Evolutionary conservation across 2,888 invertebrate genomes (phyloP).

Genomic region (Empis stercorea): DNA sequence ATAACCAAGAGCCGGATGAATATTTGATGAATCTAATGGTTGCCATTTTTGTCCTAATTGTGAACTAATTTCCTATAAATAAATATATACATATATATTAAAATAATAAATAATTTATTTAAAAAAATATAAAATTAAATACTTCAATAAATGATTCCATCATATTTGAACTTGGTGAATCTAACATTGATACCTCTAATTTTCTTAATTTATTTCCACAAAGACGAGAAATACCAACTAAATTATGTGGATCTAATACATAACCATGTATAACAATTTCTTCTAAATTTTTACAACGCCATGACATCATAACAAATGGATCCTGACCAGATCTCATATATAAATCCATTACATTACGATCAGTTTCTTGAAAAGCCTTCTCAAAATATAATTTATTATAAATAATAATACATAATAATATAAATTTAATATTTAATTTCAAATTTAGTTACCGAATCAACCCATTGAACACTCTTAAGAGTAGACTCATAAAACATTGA

Average conservation of each 20-base stretch:
- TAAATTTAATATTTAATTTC: background rate
- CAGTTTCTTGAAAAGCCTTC: conserved; percentile 27
- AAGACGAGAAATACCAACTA: conserved; percentile 32
- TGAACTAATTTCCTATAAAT: conserved; percentile 28
- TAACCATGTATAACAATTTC: conserved; percentile 42
- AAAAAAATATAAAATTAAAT: conserved; percentile 15
- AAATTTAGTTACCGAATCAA: conserved; percentile 27
- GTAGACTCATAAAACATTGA: conserved; percentile 30
- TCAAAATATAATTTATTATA: conserved; percentile 3
- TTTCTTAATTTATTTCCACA: conserved; percentile 29
- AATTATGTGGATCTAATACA: conserved; percentile 32
- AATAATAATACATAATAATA: background rate
- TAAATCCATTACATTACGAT: conserved; percentile 26
- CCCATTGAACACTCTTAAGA: conserved; percentile 33
- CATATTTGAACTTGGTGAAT: conserved; percentile 23
- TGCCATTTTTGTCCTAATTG: conserved; percentile 32
- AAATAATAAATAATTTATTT: background rate
- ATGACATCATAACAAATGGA: conserved; percentile 48
- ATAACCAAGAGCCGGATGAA: conserved; percentile 28
- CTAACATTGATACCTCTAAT: conserved; percentile 33
- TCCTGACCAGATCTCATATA: conserved; percentile 30
- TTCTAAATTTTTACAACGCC: conserved; percentile 42
- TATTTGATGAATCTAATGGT: conserved; percentile 22
- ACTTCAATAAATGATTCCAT: conserved; percentile 28
- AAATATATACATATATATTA: conserved; percentile 2